These are phyloP conservation scores for Drosophila chauvacae DNA, from an alignment of 1,140 invertebrate species.

Conservation along the genomic window DNA sequence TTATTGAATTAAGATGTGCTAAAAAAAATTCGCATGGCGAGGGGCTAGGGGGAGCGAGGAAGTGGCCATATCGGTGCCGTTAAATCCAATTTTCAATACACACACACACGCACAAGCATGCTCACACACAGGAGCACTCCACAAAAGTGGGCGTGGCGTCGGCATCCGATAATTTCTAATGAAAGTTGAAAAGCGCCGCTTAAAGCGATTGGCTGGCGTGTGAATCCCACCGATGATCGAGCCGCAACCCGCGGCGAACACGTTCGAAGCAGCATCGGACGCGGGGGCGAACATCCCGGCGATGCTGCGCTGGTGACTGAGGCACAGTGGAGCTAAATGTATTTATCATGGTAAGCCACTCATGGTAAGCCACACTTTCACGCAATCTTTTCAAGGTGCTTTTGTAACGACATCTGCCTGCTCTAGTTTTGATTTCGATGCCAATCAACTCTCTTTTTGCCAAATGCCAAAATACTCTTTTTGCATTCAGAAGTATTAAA, in stretches of 20 bases:
- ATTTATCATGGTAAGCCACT: neutral
- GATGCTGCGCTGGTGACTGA: constrained; percentile 57
- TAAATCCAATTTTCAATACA: constrained; percentile 23
- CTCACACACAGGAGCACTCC: constrained; percentile 7
- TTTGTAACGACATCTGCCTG: neutral
- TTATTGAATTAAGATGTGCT: constrained; percentile 69
- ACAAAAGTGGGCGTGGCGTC: constrained; percentile 42
- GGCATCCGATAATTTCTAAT: constrained; percentile 70
- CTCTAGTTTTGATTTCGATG: neutral
- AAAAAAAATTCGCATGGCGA: constrained; percentile 29
- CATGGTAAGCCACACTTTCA: neutral
- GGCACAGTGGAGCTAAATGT: constrained; percentile 17
- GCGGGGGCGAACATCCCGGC: constrained; percentile 18
- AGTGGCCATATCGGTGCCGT: constrained; percentile 46
- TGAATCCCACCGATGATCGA: constrained; percentile 31
- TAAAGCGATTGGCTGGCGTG: constrained; percentile 62
- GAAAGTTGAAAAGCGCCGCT: constrained; percentile 76
- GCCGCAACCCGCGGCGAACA: constrained; percentile 42
- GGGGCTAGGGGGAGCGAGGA: neutral
- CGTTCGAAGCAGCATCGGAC: constrained; percentile 64
- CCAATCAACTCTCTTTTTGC: neutral
- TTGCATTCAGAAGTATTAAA: neutral
- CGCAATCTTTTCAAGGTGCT: neutral
- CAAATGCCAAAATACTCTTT: too few relatives aligned
- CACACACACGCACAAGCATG: neutral